Evolutionary conservation across 2,888 invertebrate genomes (phyloP).

Genomic region (Dryomyza anilis): DNA sequence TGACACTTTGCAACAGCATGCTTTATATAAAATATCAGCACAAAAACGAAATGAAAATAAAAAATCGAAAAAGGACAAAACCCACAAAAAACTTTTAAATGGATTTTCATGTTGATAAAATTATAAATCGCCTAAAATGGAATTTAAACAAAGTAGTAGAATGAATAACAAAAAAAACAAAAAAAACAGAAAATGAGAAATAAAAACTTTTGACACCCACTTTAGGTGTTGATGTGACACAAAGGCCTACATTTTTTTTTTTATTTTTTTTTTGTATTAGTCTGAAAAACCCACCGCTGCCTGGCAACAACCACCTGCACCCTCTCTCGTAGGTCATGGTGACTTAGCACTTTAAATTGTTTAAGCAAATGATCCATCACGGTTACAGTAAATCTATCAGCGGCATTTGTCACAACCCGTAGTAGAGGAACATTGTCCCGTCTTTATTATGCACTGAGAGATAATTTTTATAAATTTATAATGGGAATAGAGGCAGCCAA

Average conservation of each 20-base stretch:
- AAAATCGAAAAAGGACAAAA: background rate
- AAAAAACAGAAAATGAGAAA: slow-evolving; percentile 17
- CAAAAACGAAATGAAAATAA: too few species aligned
- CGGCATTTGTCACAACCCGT: slow-evolving; percentile 32
- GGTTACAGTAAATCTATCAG: slow-evolving; percentile 56
- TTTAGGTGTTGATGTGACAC: background rate
- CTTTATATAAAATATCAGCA: too few species aligned
- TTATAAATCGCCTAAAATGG: slow-evolving; percentile 40
- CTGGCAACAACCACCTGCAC: background rate
- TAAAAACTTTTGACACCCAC: slow-evolving; percentile 25
- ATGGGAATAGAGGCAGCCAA: background rate
- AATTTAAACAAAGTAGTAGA: too few species aligned
- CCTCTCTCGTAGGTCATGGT: slow-evolving; percentile 8
- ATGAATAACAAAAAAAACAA: slow-evolving; percentile 11
- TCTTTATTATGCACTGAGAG: background rate
- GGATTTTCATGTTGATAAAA: slow-evolving; percentile 50
- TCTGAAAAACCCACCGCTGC: background rate
- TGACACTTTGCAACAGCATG: too few species aligned
- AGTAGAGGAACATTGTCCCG: too few species aligned
- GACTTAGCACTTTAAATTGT: slow-evolving; percentile 52
- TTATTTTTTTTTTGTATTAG: too few species aligned
- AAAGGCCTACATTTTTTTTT: background rate
- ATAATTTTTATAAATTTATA: background rate
- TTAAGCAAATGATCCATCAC: slow-evolving; percentile 59
- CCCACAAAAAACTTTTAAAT: slow-evolving; percentile 47